Conservation (phyloP, 2,888 invertebrate genomes). For the Rhogogaster chlorosoma region DNA sequence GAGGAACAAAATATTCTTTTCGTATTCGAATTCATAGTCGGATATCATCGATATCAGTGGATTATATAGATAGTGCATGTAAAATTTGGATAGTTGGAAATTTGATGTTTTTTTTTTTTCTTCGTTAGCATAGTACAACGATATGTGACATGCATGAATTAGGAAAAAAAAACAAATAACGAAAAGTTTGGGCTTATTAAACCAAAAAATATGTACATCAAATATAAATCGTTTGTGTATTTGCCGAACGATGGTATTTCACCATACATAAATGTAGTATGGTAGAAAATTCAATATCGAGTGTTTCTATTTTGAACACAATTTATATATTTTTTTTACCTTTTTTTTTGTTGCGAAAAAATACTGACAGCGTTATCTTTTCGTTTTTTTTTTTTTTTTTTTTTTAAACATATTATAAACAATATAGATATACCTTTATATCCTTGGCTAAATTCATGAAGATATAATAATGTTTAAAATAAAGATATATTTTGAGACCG, state of each 20-base stretch:
- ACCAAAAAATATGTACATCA: slow-evolving; percentile 37
- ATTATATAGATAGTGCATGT: slow-evolving; percentile 9
- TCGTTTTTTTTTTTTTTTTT: slow-evolving; percentile 36
- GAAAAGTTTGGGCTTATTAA: background rate
- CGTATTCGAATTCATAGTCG: background rate
- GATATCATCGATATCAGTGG: background rate
- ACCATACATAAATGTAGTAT: background rate
- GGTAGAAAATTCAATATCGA: slow-evolving; percentile 21
- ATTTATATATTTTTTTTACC: slow-evolving; percentile 11
- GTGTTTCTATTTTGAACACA: slow-evolving; percentile 28
- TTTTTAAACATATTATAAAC: slow-evolving; percentile 50
- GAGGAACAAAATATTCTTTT: background rate
- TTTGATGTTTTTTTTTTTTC: background rate
- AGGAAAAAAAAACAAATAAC: background rate
- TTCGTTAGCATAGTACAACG: background rate
- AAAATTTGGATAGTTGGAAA: background rate
- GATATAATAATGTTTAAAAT: slow-evolving; percentile 26
- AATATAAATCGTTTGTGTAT: slow-evolving; percentile 7
- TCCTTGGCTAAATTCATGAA: background rate
- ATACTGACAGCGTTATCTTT: slow-evolving; percentile 42
- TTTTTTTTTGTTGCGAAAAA: background rate
- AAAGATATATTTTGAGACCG: slow-evolving; percentile 6
- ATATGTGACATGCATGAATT: background rate
- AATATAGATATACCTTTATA: background rate
- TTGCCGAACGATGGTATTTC: slow-evolving; percentile 11